A percentile compares a stretch with the other conserved stretches of the same genome.
Conservation (phyloP, 2,797 vertebrate species). For the Spondyliosoma cantharus region DNA sequence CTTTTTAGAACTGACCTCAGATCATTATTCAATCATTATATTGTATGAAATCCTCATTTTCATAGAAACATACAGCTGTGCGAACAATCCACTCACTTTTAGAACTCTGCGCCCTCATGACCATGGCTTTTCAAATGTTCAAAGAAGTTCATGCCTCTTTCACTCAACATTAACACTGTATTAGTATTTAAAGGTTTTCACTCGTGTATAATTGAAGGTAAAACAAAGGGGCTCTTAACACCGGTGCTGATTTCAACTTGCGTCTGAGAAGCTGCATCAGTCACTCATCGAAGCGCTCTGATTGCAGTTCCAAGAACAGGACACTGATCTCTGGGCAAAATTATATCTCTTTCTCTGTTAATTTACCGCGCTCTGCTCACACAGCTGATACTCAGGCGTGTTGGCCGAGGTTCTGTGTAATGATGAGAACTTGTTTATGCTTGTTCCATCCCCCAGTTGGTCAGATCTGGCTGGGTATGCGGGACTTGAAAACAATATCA, state of each 20-base stretch:
- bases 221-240: conserved; percentile 87
- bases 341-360: conserved; percentile 88
- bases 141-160: conserved; percentile 37
- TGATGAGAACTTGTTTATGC: conserved; percentile 80
- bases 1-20: conserved; percentile 10
- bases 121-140: conserved; percentile 27
- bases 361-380: conserved; percentile 85
- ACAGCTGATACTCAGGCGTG: conserved; percentile 82
- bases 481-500: conserved; percentile 72
- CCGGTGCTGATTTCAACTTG: conserved; percentile 88
- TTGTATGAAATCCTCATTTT: conserved; percentile 25
- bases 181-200: conserved; percentile 90
- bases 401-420: conserved; percentile 83
- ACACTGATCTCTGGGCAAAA: conserved; percentile 89
- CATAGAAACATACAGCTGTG: background rate
- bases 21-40: conserved; percentile 7
- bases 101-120: background rate
- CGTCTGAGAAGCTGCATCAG: conserved; percentile 84
- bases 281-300: conserved; percentile 84
- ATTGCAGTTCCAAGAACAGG: conserved; percentile 87
- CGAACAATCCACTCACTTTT: background rate
- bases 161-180: conserved; percentile 86
- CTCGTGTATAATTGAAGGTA: conserved; percentile 87
- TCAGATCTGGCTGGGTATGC: conserved; percentile 69
- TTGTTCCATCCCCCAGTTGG: conserved; percentile 58